These are phyloP conservation scores for Cantharis rufa DNA, from an alignment of 2,888 invertebrate genomes.

Conservation along the genomic window DNA sequence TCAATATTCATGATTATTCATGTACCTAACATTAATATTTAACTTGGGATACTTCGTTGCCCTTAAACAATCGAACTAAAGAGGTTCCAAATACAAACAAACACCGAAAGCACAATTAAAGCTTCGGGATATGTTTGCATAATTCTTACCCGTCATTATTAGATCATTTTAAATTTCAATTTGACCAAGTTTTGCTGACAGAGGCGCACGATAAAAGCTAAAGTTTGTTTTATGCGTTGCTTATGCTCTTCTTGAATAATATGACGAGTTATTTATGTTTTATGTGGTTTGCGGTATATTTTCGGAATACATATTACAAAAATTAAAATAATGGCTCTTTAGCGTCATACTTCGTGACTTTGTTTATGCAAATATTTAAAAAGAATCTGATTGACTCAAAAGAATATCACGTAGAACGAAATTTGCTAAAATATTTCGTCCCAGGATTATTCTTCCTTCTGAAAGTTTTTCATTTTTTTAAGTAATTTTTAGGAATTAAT, in stretches of 20 bases:
- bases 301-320: neutral
- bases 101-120: slow-evolving; percentile 26
- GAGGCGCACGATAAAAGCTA: neutral
- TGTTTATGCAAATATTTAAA: neutral
- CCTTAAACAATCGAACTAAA: slow-evolving; percentile 16
- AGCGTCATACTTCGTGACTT: neutral
- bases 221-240: neutral
- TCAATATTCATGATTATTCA: slow-evolving; percentile 16
- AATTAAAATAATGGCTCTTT: neutral
- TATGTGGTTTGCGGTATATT: neutral
- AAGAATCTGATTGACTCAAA: neutral
- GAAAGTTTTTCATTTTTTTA: no score
- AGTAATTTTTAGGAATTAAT: no score
- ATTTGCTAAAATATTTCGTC: neutral
- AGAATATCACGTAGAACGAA: neutral
- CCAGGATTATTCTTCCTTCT: no score
- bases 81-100: slow-evolving; percentile 25
- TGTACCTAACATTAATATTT: slow-evolving; percentile 14
- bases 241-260: neutral
- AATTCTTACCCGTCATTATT: slow-evolving; percentile 21
- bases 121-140: slow-evolving; percentile 18
- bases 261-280: neutral
- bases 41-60: slow-evolving; percentile 5
- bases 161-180: slow-evolving; percentile 9
- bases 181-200: neutral